Conservation (phyloP, 1,140 invertebrate species). For the Muscidifurax raptorellus region DNA sequence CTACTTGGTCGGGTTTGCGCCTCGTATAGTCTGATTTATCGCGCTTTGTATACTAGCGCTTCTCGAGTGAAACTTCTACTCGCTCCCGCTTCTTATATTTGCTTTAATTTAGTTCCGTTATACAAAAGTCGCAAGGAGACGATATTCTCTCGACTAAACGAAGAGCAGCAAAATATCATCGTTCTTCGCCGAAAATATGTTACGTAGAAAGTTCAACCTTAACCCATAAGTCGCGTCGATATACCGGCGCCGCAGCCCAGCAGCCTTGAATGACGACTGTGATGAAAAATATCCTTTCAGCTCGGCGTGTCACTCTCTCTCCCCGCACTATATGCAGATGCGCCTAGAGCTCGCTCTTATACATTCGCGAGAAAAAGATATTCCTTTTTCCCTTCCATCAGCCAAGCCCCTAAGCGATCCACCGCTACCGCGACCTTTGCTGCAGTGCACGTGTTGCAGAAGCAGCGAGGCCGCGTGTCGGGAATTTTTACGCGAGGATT, state of each 20-base stretch:
- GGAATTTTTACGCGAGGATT: not conserved
- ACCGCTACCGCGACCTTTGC: not conserved
- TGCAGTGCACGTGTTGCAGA: too few species aligned
- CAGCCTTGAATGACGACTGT: constrained; percentile 9
- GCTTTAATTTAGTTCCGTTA: not conserved
- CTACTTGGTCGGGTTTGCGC: not conserved
- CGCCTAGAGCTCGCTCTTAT: not conserved
- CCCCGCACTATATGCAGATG: not conserved
- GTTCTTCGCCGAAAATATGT: not conserved
- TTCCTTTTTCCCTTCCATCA: not conserved
- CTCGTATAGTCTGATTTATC: not conserved
- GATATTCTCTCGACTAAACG: not conserved
- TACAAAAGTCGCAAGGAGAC: too few species aligned
- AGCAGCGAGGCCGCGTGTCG: not conserved
- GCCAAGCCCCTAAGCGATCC: not conserved
- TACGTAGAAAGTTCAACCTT: not conserved
- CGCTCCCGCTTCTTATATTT: too few species aligned
- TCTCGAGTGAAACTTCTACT: too few species aligned
- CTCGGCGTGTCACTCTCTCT: not conserved
- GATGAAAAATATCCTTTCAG: constrained; percentile 9
- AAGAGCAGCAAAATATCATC: not conserved
- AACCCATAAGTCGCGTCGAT: not conserved
- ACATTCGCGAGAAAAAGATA: not conserved
- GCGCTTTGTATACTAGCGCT: not conserved
- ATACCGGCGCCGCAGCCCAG: not conserved